Base-by-base conservation (phyloP, 2,888 invertebrate genomes). In the Diachrysia chrysitis region DNA sequence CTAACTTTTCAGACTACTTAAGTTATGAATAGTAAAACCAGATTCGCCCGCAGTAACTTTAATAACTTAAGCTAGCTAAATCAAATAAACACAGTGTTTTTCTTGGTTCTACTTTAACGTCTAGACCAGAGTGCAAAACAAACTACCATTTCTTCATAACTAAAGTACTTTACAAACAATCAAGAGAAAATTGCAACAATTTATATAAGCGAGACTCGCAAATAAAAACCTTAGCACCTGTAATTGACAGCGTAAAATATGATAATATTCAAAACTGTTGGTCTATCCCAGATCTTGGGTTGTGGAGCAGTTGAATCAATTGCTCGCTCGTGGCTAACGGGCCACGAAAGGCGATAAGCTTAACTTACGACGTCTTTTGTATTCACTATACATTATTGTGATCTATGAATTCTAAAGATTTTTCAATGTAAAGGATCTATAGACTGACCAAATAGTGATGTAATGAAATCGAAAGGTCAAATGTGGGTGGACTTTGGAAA, bases 311-410 rank as follows among this genome's bases (percentile, higher is more conserved):
- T 90, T 85, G 89, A 92, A 92, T 93, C 93, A 93, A 93, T 93
- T 93, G 93, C 91, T 88, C 86, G 88, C 85, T 87, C 86, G 90
- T 86, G 89, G 91, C 87, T 92, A 93, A 92, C 93, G 92, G 90
- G 89, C 87, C 88, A 89, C 85, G 88, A 85, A 87, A 85, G 87
- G 87, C 92, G 93, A 92, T 93, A 93, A 93, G 92, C 89, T 86
- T 87, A 92, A 93, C 91, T 90, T 93, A 93, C 91, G 92, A 88
- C 87, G 86, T 87, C 92, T 92, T 90, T 93, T 93, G 92, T 92
- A 92, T 87, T 87, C 87, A 79, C 85, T 87, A 90, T 91, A 89
- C 88, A 88, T 91, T 89, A 90, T 90, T 87, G 83, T 86, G 84
- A 89, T 87, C 84, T 87, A 85, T 81, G 81, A 79, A 81, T 88